Evolutionary conservation across 2,888 invertebrate genomes (phyloP).

Genomic region (Suillia variegata): DNA sequence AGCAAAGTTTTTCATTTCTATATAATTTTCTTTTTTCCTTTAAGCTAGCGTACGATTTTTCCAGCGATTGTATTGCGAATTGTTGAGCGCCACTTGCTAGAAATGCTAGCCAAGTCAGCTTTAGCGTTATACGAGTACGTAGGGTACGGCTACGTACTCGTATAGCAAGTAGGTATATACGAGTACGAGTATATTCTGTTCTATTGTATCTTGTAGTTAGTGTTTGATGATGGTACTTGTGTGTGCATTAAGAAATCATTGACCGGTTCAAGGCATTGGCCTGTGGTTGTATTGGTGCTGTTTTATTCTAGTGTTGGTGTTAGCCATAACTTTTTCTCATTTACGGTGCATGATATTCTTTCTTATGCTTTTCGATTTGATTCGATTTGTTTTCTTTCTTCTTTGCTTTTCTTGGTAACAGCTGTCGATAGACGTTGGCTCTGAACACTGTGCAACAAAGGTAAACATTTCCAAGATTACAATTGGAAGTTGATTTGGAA

Average conservation of each 20-base stretch:
- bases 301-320: background rate
- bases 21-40: background rate
- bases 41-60: background rate
- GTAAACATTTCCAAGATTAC: too few species aligned
- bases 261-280: conserved; percentile 54
- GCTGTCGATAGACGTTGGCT: background rate
- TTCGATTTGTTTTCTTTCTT: background rate
- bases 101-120: background rate
- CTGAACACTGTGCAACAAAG: too few species aligned
- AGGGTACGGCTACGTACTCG: too few species aligned
- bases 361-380: too few species aligned
- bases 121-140: background rate
- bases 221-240: conserved; percentile 15
- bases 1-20: conserved; percentile 2
- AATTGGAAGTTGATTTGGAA: too few species aligned
- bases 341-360: conserved; percentile 12
- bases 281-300: conserved; percentile 21
- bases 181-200: background rate
- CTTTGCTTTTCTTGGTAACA: background rate
- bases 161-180: conserved; percentile 28
- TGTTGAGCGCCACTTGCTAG: background rate
- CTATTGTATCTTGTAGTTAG: too few species aligned
- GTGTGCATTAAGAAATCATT: conserved; percentile 52
- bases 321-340: too few species aligned
- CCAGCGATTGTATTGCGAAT: background rate